Percentiles rank a stretch among this genome's conserved stretches.
Evolutionary conservation across 2,113 vertebrate genomes (phyloP).

Genomic region (Patagioenas fasciata): DNA sequence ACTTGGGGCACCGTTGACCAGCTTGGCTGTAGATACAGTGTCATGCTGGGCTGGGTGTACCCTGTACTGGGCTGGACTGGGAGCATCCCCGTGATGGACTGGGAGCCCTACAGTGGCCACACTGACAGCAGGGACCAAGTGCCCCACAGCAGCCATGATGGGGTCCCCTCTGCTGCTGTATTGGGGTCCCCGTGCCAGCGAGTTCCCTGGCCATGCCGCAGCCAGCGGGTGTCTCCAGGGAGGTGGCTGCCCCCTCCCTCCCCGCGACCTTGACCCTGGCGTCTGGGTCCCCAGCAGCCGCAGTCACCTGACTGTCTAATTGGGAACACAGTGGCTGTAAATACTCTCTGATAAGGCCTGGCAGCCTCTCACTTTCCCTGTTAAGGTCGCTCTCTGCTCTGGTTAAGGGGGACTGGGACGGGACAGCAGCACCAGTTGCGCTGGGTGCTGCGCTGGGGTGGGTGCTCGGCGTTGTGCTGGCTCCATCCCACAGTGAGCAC

Average conservation of each 20-base stretch:
- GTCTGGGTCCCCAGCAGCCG: conserved; percentile 71
- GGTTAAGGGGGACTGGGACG: conserved; percentile 37
- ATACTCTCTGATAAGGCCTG: conserved; percentile 74
- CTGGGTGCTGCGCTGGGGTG: neutral
- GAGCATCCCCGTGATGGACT: neutral
- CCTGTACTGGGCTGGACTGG: neutral
- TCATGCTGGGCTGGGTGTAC: neutral
- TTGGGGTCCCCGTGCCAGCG: accelerated
- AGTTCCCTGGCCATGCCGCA: neutral
- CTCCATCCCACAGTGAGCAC: accelerated
- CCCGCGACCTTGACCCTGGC: conserved; percentile 27
- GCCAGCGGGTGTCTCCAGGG: neutral
- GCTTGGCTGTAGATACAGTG: neutral
- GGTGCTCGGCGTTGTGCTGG: accelerated
- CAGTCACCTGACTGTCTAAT: conserved; percentile 73
- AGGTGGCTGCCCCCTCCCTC: neutral
- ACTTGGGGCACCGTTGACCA: neutral
- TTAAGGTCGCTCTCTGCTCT: conserved; percentile 51
- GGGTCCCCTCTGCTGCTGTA: neutral
- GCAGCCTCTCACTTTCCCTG: conserved; percentile 56
- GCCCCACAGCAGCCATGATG: accelerated
- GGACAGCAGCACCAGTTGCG: neutral
- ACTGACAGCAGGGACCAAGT: neutral
- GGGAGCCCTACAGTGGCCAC: accelerated
- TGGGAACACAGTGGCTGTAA: conserved; percentile 73